Evolutionary conservation across 2,797 vertebrate genomes (phyloP).

Genomic region (Morelia viridis): DNA sequence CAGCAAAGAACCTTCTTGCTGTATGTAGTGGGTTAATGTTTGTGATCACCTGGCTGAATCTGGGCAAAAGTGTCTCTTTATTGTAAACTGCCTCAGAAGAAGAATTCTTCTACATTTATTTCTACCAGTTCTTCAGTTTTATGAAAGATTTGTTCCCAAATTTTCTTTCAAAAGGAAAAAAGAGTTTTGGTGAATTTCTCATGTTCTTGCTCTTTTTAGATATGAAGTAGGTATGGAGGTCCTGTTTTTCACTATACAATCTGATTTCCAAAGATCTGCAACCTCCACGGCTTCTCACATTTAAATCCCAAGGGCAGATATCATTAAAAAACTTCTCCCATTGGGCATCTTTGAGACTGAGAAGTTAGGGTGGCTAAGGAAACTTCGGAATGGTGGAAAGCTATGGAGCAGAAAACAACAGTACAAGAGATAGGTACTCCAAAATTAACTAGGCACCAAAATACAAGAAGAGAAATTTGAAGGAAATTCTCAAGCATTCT

Average conservation of each 20-base stretch:
- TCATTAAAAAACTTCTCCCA: background rate
- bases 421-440: background rate
- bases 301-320: background rate
- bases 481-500: background rate
- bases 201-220: background rate
- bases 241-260: background rate
- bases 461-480: background rate
- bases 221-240: background rate
- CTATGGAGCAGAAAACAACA: background rate
- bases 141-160: background rate
- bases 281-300: background rate
- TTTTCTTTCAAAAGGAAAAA: background rate
- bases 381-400: background rate
- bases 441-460: background rate
- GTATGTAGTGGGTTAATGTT: slow-evolving; percentile 52
- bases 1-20: slow-evolving; percentile 77
- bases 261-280: background rate
- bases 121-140: background rate
- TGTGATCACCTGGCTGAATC: background rate
- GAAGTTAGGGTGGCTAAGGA: background rate
- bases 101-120: background rate
- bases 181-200: background rate
- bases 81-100: background rate
- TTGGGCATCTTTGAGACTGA: background rate
- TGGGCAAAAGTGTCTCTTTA: background rate